Conservation (phyloP, 2,888 invertebrate genomes). For the Drosophila basisetae region DNA sequence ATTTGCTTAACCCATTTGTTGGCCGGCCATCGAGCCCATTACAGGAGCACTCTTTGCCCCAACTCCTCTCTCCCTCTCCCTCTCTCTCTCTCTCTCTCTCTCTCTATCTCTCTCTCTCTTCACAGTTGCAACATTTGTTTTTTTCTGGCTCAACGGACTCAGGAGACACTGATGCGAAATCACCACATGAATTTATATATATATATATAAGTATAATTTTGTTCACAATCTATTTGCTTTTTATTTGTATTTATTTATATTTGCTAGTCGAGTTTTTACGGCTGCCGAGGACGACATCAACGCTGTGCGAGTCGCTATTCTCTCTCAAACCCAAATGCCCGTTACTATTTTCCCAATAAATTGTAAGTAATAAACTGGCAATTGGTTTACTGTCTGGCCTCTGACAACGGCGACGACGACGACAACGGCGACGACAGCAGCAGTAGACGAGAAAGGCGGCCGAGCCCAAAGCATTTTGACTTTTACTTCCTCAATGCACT, state of each 20-base stretch:
- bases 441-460: constrained; percentile 50
- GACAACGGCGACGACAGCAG: constrained; percentile 4
- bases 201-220: constrained; percentile 19
- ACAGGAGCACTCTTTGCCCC: constrained; percentile 20
- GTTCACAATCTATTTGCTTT: constrained; percentile 69
- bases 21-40: constrained; percentile 32
- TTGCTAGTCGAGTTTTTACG: constrained; percentile 68
- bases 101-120: neutral
- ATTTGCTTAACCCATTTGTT: constrained; percentile 61
- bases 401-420: constrained; percentile 47
- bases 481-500: constrained; percentile 62
- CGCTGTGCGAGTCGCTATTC: constrained; percentile 30
- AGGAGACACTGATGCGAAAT: constrained; percentile 44
- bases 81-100: too few relatives aligned
- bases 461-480: constrained; percentile 71
- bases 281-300: constrained; percentile 35
- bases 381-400: constrained; percentile 74
- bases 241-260: constrained; percentile 73
- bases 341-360: constrained; percentile 71
- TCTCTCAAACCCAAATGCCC: constrained; percentile 24
- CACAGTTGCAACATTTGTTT: constrained; percentile 57
- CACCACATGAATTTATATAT: constrained; percentile 55
- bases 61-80: neutral
- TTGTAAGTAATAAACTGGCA: constrained; percentile 79
- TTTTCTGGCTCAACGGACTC: constrained; percentile 56